phyloP scores from a whole-genome alignment of 2,113 vertebrate species.

The Lates calcarifer region DNA sequence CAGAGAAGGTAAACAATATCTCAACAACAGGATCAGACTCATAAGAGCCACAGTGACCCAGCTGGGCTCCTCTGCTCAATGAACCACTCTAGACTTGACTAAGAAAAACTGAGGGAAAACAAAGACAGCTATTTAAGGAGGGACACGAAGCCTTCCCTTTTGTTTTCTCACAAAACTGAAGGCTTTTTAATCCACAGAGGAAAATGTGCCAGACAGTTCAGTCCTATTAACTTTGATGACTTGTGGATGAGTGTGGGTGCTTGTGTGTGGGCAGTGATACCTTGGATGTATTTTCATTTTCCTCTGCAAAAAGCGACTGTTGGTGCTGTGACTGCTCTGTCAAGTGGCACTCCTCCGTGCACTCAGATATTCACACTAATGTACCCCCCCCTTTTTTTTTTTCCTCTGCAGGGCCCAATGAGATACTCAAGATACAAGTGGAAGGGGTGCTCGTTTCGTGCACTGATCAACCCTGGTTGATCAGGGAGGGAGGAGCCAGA shows the following conservation, averaged over 20 bases:
- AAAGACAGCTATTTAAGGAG: slow-evolving; percentile 40
- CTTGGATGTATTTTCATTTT: slow-evolving; percentile 58
- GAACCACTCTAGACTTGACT: slow-evolving; percentile 38
- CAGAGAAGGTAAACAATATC: slow-evolving; percentile 60
- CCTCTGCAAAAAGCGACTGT: slow-evolving; percentile 41
- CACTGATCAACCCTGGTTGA: slow-evolving; percentile 41
- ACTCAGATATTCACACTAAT: slow-evolving; percentile 64
- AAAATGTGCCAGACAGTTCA: slow-evolving; percentile 36
- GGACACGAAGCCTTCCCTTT: not conserved
- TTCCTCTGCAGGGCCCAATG: slow-evolving; percentile 71
- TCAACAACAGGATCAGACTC: slow-evolving; percentile 54
- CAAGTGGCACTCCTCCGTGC: slow-evolving; percentile 46
- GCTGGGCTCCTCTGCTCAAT: slow-evolving; percentile 61
- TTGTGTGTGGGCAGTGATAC: slow-evolving; percentile 29
- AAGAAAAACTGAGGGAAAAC: slow-evolving; percentile 23
- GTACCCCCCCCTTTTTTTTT: slow-evolving; percentile 62
- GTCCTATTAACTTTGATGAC: slow-evolving; percentile 55
- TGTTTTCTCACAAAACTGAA: slow-evolving; percentile 37
- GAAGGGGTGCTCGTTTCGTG: slow-evolving; percentile 50
- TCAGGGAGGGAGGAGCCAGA: slow-evolving; percentile 49
- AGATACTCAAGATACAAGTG: slow-evolving; percentile 48
- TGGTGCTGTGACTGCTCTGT: slow-evolving; percentile 41
- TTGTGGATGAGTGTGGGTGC: slow-evolving; percentile 13
- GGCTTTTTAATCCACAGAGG: slow-evolving; percentile 42
- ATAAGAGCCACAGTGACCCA: slow-evolving; percentile 50